phyloP scores from a whole-genome alignment of 2,113 vertebrate species.

The Anarhynchus alexandrinus region DNA sequence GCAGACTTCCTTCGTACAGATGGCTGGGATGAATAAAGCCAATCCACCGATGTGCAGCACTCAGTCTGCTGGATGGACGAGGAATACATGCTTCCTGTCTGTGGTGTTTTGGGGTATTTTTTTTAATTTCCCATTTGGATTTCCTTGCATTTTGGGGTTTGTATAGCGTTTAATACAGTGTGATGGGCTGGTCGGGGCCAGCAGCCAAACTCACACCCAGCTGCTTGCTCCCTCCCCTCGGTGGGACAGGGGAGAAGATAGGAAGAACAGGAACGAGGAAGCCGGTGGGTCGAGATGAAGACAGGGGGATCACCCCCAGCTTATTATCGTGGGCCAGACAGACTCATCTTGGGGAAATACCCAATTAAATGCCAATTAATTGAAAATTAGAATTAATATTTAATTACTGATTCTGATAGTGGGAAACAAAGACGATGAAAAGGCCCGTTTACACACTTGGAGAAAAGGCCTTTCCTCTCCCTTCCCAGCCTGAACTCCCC shows the following conservation, averaged over 20 bases:
- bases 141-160: background rate
- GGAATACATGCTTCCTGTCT: background rate
- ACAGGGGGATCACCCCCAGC: background rate
- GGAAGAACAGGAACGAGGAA: background rate
- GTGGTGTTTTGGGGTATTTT: background rate
- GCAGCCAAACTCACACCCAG: background rate
- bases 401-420: background rate
- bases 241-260: background rate
- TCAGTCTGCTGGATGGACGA: background rate
- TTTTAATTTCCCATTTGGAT: background rate
- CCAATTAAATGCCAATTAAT: background rate
- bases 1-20: background rate
- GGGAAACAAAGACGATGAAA: background rate
- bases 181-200: background rate
- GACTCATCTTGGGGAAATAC: background rate
- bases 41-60: background rate
- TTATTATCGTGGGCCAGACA: background rate
- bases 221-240: background rate
- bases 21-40: background rate
- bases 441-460: background rate
- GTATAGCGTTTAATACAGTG: background rate
- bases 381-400: background rate
- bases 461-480: background rate
- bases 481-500: background rate
- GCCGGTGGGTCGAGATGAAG: background rate